phyloP scores from a whole-genome alignment of 2,113 vertebrate species.

The Macroglossus sobrinus region DNA sequence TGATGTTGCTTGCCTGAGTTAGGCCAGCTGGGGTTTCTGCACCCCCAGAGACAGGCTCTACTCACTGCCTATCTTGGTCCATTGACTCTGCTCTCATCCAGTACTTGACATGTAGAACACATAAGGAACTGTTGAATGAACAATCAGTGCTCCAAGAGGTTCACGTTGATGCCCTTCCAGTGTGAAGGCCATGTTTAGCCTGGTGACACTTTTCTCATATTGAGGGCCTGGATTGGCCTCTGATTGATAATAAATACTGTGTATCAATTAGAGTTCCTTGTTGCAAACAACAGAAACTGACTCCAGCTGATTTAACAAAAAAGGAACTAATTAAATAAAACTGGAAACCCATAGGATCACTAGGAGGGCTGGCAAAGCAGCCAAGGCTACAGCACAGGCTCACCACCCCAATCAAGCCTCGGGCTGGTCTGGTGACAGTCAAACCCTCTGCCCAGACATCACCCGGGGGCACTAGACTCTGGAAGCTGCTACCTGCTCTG shows the following conservation, averaged over 20 bases:
- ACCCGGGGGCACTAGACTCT: not conserved
- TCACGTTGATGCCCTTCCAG: not conserved
- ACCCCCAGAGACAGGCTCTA: not conserved
- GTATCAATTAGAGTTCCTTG: not conserved
- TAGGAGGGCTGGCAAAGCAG: not conserved
- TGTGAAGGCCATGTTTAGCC: not conserved
- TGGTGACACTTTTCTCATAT: not conserved
- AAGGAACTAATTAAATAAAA: not conserved
- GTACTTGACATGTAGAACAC: too few species aligned
- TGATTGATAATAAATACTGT: not conserved
- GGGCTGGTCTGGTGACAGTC: not conserved
- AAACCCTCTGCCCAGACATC: not conserved
- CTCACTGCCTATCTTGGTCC: not conserved
- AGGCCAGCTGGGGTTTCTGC: not conserved
- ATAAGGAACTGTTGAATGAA: not conserved
- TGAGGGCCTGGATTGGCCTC: not conserved
- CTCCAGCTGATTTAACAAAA: not conserved
- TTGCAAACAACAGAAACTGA: not conserved
- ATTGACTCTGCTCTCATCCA: not conserved
- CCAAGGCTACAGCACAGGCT: not conserved
- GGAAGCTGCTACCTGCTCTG: not conserved
- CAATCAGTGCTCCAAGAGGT: not conserved
- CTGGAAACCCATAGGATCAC: not conserved
- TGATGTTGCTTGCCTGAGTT: not conserved
- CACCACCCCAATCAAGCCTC: not conserved